Evolutionary conservation across 2,113 vertebrate genomes (phyloP).

Genomic region (Psammodynastes pulverulentus): DNA sequence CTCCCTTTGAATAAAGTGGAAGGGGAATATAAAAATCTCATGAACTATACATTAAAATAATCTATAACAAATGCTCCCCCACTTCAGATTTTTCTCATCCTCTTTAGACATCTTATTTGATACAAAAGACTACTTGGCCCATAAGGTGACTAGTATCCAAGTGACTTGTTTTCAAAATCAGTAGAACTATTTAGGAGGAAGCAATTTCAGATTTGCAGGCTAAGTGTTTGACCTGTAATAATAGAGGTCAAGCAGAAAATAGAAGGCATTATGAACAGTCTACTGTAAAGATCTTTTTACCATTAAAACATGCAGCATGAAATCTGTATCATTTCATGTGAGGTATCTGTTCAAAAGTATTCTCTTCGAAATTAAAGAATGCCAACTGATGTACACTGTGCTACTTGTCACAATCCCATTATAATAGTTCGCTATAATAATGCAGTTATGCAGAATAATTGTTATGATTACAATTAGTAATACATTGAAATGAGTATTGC

Average conservation of each 20-base stretch:
- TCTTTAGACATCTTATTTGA: neutral
- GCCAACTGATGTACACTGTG: slow-evolving; percentile 17
- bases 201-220: neutral
- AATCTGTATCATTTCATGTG: slow-evolving; percentile 6
- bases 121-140: neutral
- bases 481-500: slow-evolving; percentile 4
- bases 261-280: neutral
- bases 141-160: neutral
- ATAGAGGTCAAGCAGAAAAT: neutral
- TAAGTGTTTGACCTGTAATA: neutral
- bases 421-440: slow-evolving; percentile 34
- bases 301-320: slow-evolving; percentile 10
- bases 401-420: slow-evolving; percentile 21
- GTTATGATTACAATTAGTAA: slow-evolving; percentile 34
- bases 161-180: neutral
- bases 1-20: neutral
- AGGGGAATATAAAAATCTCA: neutral
- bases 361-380: slow-evolving; percentile 9
- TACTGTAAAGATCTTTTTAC: neutral
- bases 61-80: neutral
- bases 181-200: neutral
- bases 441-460: slow-evolving; percentile 28
- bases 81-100: neutral
- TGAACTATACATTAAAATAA: neutral
- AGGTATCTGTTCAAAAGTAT: slow-evolving; percentile 17